Conservation (phyloP, 2,113 vertebrate genomes). For the Odocoileus hemionus region DNA sequence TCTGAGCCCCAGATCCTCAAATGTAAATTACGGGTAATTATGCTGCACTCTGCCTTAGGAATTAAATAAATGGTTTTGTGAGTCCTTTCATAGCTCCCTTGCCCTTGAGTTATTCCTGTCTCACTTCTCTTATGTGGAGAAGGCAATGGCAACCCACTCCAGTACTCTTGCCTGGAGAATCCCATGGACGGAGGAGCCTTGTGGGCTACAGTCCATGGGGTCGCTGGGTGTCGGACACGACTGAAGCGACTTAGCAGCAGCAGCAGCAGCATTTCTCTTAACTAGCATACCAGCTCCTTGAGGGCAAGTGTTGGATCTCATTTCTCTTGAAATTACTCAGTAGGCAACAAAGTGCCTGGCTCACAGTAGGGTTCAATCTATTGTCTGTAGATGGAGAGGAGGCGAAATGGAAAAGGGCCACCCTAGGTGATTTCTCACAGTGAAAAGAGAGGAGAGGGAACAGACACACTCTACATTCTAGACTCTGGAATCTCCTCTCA, state of each 20-base stretch:
- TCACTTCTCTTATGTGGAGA: background rate
- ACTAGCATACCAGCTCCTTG: background rate
- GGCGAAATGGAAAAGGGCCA: background rate
- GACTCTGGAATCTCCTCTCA: background rate
- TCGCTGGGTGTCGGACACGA: no score
- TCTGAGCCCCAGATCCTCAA: background rate
- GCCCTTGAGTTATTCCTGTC: background rate
- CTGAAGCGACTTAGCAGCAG: no score
- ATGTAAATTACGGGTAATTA: conserved; percentile 11
- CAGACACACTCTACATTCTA: background rate
- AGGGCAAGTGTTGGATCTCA: background rate
- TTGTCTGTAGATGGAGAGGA: background rate
- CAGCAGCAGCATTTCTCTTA: background rate
- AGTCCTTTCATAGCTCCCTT: background rate
- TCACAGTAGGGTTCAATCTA: background rate
- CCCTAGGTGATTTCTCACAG: background rate
- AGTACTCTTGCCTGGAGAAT: no score
- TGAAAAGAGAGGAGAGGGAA: background rate
- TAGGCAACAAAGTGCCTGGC: background rate
- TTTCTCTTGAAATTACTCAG: background rate
- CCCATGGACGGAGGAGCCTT: no score
- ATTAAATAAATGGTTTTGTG: background rate
- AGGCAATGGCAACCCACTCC: no score
- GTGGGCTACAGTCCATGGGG: no score
- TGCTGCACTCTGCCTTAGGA: background rate